A percentile compares a stretch with the other conserved stretches of the same genome.
Evolutionary conservation across 2,113 vertebrate genomes (phyloP).

Genomic region (Dolichallabes microphthalmus): DNA sequence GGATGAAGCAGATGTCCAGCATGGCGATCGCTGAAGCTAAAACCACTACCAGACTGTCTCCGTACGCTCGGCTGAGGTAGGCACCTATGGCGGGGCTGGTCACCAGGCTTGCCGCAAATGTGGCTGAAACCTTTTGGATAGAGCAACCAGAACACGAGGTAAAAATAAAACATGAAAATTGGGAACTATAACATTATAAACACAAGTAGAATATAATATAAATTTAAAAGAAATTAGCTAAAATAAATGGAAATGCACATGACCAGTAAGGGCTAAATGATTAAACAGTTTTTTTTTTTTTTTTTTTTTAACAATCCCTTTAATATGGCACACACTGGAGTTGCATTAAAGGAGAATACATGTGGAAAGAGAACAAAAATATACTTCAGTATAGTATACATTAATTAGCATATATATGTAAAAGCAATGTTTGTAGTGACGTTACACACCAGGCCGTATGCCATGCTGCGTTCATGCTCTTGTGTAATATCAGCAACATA

Average conservation of each 20-base stretch:
- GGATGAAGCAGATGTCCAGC: constrained; percentile 85
- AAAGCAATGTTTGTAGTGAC: not conserved
- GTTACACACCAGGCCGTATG: constrained; percentile 82
- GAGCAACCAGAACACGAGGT: not conserved
- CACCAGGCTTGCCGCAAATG: constrained; percentile 84
- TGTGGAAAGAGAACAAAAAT: too few species aligned
- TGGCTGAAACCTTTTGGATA: constrained; percentile 79
- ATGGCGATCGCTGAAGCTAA: constrained; percentile 83
- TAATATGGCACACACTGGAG: not conserved
- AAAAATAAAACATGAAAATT: not conserved
- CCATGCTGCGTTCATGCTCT: constrained; percentile 88
- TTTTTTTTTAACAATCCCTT: not conserved
- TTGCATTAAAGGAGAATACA: not conserved
- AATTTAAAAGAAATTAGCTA: not conserved
- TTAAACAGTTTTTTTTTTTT: not conserved
- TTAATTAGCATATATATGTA: not conserved
- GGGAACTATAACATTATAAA: not conserved
- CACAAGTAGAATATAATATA: not conserved
- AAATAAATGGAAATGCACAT: not conserved
- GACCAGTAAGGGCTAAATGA: not conserved
- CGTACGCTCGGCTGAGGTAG: constrained; percentile 81
- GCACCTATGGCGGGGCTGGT: constrained; percentile 86
- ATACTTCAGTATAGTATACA: too few species aligned
- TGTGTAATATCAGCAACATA: constrained; percentile 90
- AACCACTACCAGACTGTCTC: constrained; percentile 84